Base-by-base conservation (phyloP, 2,797 vertebrate genomes). In the Anabacerthia variegaticeps region DNA sequence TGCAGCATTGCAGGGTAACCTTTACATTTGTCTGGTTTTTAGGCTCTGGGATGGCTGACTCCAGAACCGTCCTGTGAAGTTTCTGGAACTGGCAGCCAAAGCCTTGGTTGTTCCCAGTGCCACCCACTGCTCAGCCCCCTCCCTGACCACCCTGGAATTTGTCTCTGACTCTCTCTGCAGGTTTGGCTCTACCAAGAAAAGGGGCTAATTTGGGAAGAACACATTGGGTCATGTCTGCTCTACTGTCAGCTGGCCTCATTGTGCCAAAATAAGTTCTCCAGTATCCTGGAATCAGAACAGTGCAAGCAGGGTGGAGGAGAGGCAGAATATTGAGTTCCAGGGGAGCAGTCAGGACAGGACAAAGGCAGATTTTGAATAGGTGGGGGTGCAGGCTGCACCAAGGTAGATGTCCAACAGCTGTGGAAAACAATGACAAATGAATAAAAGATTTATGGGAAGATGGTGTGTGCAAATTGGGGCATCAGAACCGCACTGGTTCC, bases 391-490 rank as follows among this genome's bases (percentile, higher is more conserved):
- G 7, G 10, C 86, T 80, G 22, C 58, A 63, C 78, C 79, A 36
- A 43, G 34, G 49, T 48, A 71, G 76, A 49, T 7, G 1, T 82
- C 61, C 77, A 87, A 16, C 74, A 91, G 86, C 86, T 92, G 88
- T 71, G 81, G 81, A 89, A 79, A 93, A 87, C 88, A 95, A 34
- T 44, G 92, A 89, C 84, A 85, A 81, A 86, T 46, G 55, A 54
- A 89, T 92, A 59, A 92, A 94, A 69, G 46, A 77, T 86, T 76
- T 59, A 76, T 82, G 77, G 34, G 36, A 63, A 66, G 69, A 91
- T 81, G 66, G n/a, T 59, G 68, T 85, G 55, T 89, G 67, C 86
- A 89, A 69, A 85, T 63, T 52, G 74, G 71, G 32, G 56, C 83
- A 89, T 82, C 84, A 80, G 80, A 89, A 67, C 59, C 37, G 37